phyloP scores from a whole-genome alignment of 2,797 vertebrate genomes.

The Sebastes aleutianus region DNA sequence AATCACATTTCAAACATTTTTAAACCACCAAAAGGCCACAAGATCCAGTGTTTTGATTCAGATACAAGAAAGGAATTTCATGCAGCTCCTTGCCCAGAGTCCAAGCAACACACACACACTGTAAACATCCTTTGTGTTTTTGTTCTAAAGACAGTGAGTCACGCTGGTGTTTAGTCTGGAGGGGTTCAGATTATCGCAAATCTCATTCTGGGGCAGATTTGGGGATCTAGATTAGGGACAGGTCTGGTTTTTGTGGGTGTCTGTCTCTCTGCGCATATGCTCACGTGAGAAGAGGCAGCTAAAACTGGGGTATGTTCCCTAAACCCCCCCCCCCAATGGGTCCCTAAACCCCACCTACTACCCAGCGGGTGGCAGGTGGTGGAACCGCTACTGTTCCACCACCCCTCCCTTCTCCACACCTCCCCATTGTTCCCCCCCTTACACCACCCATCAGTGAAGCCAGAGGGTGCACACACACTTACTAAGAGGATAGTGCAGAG shows the following conservation, averaged over 20 bases:
- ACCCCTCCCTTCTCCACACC: constrained; percentile 6
- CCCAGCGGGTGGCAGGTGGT: constrained; percentile 64
- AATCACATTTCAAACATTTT: not conserved
- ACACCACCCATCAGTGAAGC: not conserved
- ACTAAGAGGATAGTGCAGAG: constrained; percentile 1
- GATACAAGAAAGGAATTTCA: constrained; percentile 33
- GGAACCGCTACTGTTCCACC: constrained; percentile 24
- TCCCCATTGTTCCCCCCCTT: constrained; percentile 18
- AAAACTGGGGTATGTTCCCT: constrained; percentile 26
- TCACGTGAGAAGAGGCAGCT: constrained; percentile 34
- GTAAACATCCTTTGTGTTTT: constrained; percentile 59
- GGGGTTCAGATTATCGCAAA: constrained; percentile 62
- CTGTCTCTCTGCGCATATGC: constrained; percentile 8
- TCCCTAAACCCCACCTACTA: constrained; percentile 45
- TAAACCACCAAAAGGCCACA: not conserved
- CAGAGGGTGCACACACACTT: not conserved
- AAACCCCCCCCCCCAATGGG: constrained; percentile 13
- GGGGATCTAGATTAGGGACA: constrained; percentile 66
- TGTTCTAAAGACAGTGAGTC: not conserved
- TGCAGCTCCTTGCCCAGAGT: not conserved
- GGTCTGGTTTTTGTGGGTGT: constrained; percentile 36
- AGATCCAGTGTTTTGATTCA: constrained; percentile 40
- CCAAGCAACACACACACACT: not conserved
- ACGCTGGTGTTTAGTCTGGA: constrained; percentile 59
- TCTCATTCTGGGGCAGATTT: constrained; percentile 66